These are phyloP conservation scores for Enteromius paludinosus DNA, from an alignment of 2,797 vertebrate genomes.

Conservation along the genomic window DNA sequence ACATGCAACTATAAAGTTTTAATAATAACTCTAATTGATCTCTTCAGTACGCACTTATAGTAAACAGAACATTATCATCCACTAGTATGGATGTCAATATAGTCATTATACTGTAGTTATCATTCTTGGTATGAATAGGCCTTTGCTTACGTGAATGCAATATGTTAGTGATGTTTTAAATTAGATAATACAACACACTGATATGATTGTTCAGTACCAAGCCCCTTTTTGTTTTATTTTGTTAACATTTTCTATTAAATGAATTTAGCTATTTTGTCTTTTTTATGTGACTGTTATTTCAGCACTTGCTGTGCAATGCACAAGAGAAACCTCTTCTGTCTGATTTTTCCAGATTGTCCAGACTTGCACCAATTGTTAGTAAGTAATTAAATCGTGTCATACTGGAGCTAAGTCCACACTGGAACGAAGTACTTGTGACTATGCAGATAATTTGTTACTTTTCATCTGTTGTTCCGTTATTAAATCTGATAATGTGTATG, in stretches of 20 bases:
- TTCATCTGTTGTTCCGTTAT: background rate
- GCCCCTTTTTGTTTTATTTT: background rate
- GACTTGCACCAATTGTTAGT: background rate
- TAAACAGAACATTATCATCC: background rate
- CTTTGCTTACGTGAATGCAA: background rate
- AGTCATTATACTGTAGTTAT: background rate
- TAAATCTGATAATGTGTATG: background rate
- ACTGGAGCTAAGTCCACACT: background rate
- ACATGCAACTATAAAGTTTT: background rate
- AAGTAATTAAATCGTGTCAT: background rate
- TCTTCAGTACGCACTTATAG: background rate
- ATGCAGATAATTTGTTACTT: background rate
- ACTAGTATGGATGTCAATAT: background rate
- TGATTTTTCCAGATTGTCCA: background rate
- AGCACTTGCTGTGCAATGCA: background rate
- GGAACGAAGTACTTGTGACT: background rate
- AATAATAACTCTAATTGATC: background rate
- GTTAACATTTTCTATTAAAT: slow-evolving; percentile 42
- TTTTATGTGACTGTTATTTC: background rate
- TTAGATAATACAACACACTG: background rate
- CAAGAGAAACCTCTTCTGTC: too few relatives aligned
- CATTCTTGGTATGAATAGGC: background rate
- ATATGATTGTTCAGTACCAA: slow-evolving; percentile 13
- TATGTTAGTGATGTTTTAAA: slow-evolving; percentile 20
- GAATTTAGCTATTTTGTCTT: background rate